Evolutionary conservation across 2,113 vertebrate species (phyloP), one percentile per base, ranked within the genome.

Genomic region (Micronycteris hirsuta): DNA sequence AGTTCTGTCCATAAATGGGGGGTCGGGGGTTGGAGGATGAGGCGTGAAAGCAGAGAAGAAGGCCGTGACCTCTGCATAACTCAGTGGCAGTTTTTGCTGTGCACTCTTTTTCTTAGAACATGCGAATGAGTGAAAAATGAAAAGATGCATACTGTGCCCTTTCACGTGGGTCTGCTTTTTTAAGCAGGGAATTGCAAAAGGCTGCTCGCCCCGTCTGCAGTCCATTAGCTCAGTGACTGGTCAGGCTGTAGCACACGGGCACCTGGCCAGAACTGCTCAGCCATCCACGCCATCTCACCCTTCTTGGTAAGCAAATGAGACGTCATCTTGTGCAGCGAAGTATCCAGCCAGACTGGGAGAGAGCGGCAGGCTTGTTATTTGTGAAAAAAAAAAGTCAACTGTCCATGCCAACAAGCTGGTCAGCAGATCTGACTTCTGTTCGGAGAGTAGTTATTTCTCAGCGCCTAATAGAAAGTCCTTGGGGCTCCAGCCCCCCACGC

Each of bases 231-330:
- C 1, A 0, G 6, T 3, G 0, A 19, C 24, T 45, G 16, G 9
- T 12, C 70, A 3, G 70, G 24, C 17, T 17, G 38, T 2, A 19
- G n/a, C 0, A 0, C n/a, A 5, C 0, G 0, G 74, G 28, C n/a
- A 1, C 0, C 56, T 31, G 58, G 58, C 54, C 58, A 9, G 33
- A 56, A 20, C 1, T 0, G 0, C 82, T 52, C 0, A 0, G 76
- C 88, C 71, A 24, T n/a, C 61, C 11, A 0, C 1, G 3, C 26
- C 1, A 0, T 17, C 82, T 91, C 0, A 0, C 73, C 31, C 58
- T 74, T 65, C 49, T 74, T 36, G 33, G 68, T 77, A 58, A 68
- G 86, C 82, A 94, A 92, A 96, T 86, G 86, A 91, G 77, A 91
- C 77, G 58, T 92, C 78, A 68, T 96, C 88, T 63, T 41, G 47